Percentiles rank a stretch among this genome's conserved stretches.
Evolutionary conservation across 2,888 invertebrate species (phyloP).

Genomic region (Diaprepes abbreviatus): DNA sequence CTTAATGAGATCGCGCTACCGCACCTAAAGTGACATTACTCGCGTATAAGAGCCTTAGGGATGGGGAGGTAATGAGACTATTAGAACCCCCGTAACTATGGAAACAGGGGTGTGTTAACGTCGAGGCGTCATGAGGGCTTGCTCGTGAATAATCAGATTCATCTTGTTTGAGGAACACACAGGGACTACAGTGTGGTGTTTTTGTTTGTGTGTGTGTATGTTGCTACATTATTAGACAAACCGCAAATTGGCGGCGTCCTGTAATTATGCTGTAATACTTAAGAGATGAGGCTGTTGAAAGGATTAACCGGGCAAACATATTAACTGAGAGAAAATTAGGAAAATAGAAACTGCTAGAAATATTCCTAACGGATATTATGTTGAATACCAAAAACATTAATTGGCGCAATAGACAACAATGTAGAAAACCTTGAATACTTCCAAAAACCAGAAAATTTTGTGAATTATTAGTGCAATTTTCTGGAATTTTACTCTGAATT

Average conservation of each 20-base stretch:
- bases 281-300: not conserved
- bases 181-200: not conserved
- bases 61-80: conserved; percentile 28
- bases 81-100: conserved; percentile 33
- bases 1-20: conserved; percentile 20
- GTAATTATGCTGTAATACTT: not conserved
- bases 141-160: conserved; percentile 32
- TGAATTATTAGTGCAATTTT: too few relatives aligned
- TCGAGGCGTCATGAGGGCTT: conserved; percentile 18
- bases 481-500: too few relatives aligned
- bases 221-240: not conserved
- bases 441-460: too few relatives aligned
- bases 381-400: too few relatives aligned
- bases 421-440: too few relatives aligned
- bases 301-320: not conserved
- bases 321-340: too few relatives aligned
- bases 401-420: too few relatives aligned
- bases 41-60: conserved; percentile 12
- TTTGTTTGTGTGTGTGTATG: conserved; percentile 3
- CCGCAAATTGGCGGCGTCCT: not conserved
- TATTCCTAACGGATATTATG: too few relatives aligned
- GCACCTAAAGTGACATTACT: conserved; percentile 22
- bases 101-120: conserved; percentile 24
- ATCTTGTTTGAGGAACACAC: conserved; percentile 16
- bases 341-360: too few relatives aligned